Evolutionary conservation across 92 coral and sea anemone genomes (phyloP).

Genomic region (Blastomussa wellsi): DNA sequence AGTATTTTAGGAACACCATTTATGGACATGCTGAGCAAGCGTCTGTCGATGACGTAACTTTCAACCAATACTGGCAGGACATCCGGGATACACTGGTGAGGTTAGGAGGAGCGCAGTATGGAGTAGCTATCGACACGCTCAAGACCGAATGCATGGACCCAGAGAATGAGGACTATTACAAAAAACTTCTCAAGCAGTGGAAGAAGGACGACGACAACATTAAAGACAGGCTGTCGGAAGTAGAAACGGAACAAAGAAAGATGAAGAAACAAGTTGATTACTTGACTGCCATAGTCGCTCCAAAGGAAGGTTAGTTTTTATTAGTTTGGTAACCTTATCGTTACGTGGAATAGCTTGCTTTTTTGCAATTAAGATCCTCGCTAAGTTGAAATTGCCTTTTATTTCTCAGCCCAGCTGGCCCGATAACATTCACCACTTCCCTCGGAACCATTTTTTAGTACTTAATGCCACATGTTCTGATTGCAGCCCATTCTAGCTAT

Average conservation of each 20-base stretch:
- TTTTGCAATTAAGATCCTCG: no score
- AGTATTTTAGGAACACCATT: background rate
- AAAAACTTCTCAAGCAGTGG: background rate
- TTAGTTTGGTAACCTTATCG: no score
- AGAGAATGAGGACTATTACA: background rate
- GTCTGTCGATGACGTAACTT: background rate
- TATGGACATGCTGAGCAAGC: constrained; percentile 1
- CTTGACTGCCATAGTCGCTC: background rate
- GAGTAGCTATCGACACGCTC: background rate
- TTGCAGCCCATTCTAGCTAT: no score
- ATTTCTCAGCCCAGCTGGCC: no score
- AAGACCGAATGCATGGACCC: constrained; percentile 7
- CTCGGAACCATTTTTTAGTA: no score
- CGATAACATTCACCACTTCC: no score
- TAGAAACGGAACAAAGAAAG: background rate
- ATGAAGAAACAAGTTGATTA: background rate
- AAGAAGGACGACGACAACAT: constrained; percentile 5
- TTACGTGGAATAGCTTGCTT: no score
- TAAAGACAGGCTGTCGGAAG: background rate
- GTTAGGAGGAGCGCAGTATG: background rate
- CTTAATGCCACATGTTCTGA: no score
- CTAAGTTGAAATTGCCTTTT: no score
- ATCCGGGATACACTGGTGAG: background rate
- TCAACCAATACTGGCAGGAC: background rate
- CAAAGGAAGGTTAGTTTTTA: background rate